phyloP scores from a whole-genome alignment of 2,888 invertebrate species.

The Tetrapedia diversipes region DNA sequence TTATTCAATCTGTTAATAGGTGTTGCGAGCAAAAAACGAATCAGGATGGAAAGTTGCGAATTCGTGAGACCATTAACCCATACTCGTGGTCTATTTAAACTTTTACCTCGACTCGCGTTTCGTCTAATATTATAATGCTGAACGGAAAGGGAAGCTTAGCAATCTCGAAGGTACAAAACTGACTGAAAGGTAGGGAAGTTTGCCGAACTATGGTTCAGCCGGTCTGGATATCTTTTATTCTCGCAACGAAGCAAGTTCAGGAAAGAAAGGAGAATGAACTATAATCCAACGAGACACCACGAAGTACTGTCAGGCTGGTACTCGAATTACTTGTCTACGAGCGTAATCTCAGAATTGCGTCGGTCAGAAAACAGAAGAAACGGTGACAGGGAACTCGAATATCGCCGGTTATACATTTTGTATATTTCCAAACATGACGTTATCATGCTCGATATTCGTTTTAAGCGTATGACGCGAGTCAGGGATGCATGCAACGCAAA shows the following conservation, averaged over 20 bases:
- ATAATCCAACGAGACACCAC: not conserved
- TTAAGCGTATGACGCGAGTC: not conserved
- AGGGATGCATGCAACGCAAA: not conserved
- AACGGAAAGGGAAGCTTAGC: too few relatives aligned
- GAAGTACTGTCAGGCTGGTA: too few relatives aligned
- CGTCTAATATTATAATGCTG: too few relatives aligned
- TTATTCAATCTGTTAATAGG: constrained; percentile 24
- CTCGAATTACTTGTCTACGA: not conserved
- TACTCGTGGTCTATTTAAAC: not conserved
- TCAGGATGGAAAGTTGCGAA: not conserved
- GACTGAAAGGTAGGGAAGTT: too few relatives aligned
- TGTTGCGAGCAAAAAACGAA: not conserved
- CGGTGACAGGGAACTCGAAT: not conserved
- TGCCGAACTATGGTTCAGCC: too few relatives aligned
- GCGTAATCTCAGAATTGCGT: not conserved
- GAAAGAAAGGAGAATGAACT: not conserved
- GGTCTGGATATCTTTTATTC: too few relatives aligned
- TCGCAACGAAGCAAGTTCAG: too few relatives aligned
- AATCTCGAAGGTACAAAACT: too few relatives aligned
- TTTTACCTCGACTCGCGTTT: not conserved
- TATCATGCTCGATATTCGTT: not conserved
- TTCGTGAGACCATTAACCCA: too few relatives aligned
- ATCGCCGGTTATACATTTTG: not conserved
- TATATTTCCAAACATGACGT: not conserved
- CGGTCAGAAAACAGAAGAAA: not conserved